Conservation (phyloP, 2,113 vertebrate species). For the Tachysurus vachellii region DNA sequence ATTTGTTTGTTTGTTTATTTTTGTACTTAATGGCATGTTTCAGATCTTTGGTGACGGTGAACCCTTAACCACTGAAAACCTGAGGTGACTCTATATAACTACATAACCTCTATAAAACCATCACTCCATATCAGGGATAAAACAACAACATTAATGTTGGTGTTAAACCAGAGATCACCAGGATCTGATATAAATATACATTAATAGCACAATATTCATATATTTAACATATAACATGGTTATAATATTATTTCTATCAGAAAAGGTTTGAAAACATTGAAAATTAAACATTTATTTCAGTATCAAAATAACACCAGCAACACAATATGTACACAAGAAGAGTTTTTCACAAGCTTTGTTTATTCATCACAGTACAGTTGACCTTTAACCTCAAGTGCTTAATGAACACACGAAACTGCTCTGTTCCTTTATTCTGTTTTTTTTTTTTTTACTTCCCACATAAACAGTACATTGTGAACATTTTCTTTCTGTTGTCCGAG, state of each 20-base stretch:
- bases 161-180: too few relatives aligned
- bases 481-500: background rate
- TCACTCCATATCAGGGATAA: background rate
- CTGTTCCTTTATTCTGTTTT: background rate
- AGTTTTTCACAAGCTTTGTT: slow-evolving; percentile 29
- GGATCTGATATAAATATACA: too few relatives aligned
- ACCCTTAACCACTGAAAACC: background rate
- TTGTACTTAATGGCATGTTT: background rate
- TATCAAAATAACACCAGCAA: slow-evolving; percentile 29
- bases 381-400: slow-evolving; percentile 20
- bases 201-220: background rate
- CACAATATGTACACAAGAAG: slow-evolving; percentile 19
- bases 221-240: background rate
- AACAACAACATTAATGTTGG: background rate
- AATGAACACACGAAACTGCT: background rate
- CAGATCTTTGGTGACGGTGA: too few relatives aligned
- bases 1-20: too few relatives aligned
- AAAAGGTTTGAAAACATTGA: background rate
- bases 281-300: slow-evolving; percentile 27
- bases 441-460: background rate
- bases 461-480: background rate
- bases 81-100: background rate
- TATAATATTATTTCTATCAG: too few relatives aligned
- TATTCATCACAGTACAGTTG: slow-evolving; percentile 38
- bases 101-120: background rate